phyloP scores from a whole-genome alignment of 2,888 invertebrate species.

The Meliscaeva auricollis region DNA sequence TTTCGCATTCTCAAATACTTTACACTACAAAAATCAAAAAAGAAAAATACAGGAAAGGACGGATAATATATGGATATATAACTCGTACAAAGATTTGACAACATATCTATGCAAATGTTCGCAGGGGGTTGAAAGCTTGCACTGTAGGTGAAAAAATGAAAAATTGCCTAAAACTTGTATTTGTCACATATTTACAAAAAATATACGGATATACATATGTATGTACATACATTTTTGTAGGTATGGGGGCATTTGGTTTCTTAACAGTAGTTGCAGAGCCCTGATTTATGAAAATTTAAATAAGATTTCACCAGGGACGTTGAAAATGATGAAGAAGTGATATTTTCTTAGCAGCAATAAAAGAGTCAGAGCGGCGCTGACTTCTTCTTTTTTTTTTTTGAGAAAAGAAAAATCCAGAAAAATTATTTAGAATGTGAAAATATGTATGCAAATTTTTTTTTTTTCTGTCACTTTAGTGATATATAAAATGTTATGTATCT shows the following conservation, averaged over 20 bases:
- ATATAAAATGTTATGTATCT: constrained; percentile 59
- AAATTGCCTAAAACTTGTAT: constrained; percentile 72
- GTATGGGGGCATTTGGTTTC: constrained; percentile 58
- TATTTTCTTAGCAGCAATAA: constrained; percentile 76
- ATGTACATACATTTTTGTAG: constrained; percentile 23
- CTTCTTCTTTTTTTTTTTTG: constrained; percentile 52
- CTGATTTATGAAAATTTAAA: constrained; percentile 78
- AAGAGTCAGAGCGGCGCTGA: constrained; percentile 55
- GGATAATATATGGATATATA: constrained; percentile 31
- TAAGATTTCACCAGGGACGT: constrained; percentile 77
- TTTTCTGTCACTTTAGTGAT: constrained; percentile 24
- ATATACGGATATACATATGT: constrained; percentile 15
- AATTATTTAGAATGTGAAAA: constrained; percentile 77
- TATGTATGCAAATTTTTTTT: constrained; percentile 18
- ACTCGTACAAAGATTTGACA: no score
- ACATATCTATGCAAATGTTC: constrained; percentile 5
- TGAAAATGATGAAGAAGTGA: constrained; percentile 71
- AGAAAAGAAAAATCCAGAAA: constrained; percentile 76
- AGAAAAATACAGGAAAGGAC: constrained; percentile 38
- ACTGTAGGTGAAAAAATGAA: constrained; percentile 73
- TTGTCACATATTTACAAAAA: constrained; percentile 66
- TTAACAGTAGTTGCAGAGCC: constrained; percentile 68
- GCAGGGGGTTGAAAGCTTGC: constrained; percentile 14
- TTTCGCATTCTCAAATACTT: constrained; percentile 44
- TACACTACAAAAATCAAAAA: constrained; percentile 20